Percentiles rank a stretch among this genome's conserved stretches.
These are phyloP conservation scores for Eleutherodactylus coqui DNA, from an alignment of 2,797 vertebrate genomes.

Conservation along the genomic window DNA sequence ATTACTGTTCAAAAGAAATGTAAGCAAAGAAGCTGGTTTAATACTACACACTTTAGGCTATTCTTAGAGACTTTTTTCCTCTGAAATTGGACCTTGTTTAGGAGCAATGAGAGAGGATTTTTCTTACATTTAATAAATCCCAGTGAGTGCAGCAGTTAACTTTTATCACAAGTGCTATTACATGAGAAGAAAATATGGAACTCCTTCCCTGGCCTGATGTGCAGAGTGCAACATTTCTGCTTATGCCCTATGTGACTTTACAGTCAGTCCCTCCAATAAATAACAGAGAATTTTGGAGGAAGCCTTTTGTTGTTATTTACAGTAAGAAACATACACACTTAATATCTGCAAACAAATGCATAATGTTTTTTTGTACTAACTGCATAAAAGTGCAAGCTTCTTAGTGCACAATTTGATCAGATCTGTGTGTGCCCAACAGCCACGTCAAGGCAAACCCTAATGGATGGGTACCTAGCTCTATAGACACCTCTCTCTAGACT, in stretches of 20 bases:
- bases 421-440: too few species aligned
- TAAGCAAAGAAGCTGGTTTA: neutral
- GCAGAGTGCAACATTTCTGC: neutral
- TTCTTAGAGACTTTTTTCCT: neutral
- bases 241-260: constrained; percentile 17
- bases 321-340: too few species aligned
- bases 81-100: constrained; percentile 3
- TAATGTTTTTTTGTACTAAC: too few species aligned
- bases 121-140: constrained; percentile 47
- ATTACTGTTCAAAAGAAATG: neutral
- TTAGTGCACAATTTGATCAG: too few species aligned
- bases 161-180: constrained; percentile 28
- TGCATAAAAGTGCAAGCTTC: too few species aligned
- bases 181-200: constrained; percentile 27
- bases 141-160: constrained; percentile 33
- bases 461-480: too few species aligned
- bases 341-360: too few species aligned
- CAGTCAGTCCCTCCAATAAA: neutral
- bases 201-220: constrained; percentile 12
- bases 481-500: too few species aligned
- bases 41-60: neutral
- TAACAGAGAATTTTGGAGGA: neutral
- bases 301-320: neutral
- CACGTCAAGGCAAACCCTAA: too few species aligned
- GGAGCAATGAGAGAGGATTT: constrained; percentile 6